Evolutionary conservation across 2,797 vertebrate genomes (phyloP).

Genomic region (Alcedo atthis): DNA sequence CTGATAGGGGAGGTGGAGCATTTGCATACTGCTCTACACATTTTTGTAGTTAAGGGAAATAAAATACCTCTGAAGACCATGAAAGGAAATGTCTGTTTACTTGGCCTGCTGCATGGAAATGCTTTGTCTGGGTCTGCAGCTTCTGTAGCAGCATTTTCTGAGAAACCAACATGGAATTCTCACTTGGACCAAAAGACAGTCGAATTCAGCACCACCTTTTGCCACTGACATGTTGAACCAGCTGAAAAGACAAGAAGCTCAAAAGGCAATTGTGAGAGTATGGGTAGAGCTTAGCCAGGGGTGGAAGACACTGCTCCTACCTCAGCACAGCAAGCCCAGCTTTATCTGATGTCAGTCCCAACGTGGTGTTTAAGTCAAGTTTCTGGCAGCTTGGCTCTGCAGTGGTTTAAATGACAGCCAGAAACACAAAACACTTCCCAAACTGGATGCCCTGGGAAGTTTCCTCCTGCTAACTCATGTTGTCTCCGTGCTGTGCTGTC

Average conservation of each 20-base stretch:
- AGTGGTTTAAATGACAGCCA: not conserved
- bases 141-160: not conserved
- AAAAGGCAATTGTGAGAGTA: not conserved
- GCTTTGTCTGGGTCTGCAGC: not conserved
- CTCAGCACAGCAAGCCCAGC: not conserved
- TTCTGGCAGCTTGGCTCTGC: not conserved
- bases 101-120: not conserved
- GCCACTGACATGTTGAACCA: rapidly evolving
- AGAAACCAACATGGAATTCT: not conserved
- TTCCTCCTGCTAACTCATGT: not conserved
- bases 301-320: not conserved
- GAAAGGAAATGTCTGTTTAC: conserved; percentile 26
- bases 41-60: not conserved
- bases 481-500: not conserved
- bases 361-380: not conserved
- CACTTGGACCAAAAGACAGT: not conserved
- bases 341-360: not conserved
- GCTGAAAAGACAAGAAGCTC: not conserved
- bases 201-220: not conserved
- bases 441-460: rapidly evolving
- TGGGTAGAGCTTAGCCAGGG: rapidly evolving
- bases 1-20: conserved; percentile 5
- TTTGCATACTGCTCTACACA: not conserved
- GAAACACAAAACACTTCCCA: not conserved
- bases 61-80: not conserved